Evolutionary conservation across 2,888 invertebrate species (phyloP), one percentile per base, ranked within the genome.

Genomic region (Apamea sordens): DNA sequence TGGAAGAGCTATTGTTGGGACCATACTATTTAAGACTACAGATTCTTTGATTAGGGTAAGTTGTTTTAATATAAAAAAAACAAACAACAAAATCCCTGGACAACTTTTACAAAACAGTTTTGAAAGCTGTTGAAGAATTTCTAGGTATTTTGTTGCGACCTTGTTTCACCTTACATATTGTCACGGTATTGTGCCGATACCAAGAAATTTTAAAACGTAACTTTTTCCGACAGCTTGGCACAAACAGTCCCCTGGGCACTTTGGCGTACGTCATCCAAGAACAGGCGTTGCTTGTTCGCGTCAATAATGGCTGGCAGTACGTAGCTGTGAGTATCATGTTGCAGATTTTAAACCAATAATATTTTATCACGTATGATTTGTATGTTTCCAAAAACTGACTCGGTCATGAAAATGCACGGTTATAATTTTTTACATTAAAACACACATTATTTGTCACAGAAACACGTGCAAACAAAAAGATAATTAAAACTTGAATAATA

Each of bases 241-340:
- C 87, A 94, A 97, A 90, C 87, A 95, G 94, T 90, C 96, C 95
- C 91, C 98, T 99, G 70, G 99, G 99, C 82, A 99, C 99, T 63
- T 95, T 99, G 93, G 99, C 99, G 56, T 99, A 99, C 94, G 98
- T 99, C 84, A 98, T 99, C 89, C 99, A 99, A 94, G 99, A 99
- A 94, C 99, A 99, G 96, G 98, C 98, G 4, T 96, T 99, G 53
- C 97, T 99, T 76, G 98, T 99, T 56, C 97, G 99, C 90, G 99
- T 99, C 90, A 98, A 98, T 94, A 98, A 98, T 92, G 99, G 99
- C 77, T 99, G 99, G 99, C 99, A 99, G 93, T 99, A 99, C 92
- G 98, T 99, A 89, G 98, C 98, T 95, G 99, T 99, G 96, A 98
- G 98, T 98, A 88, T 76, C 61, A 80, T 81, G 44, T 85, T 76